Conservation (phyloP, 2,888 invertebrate species). For the Ophraella communa region DNA sequence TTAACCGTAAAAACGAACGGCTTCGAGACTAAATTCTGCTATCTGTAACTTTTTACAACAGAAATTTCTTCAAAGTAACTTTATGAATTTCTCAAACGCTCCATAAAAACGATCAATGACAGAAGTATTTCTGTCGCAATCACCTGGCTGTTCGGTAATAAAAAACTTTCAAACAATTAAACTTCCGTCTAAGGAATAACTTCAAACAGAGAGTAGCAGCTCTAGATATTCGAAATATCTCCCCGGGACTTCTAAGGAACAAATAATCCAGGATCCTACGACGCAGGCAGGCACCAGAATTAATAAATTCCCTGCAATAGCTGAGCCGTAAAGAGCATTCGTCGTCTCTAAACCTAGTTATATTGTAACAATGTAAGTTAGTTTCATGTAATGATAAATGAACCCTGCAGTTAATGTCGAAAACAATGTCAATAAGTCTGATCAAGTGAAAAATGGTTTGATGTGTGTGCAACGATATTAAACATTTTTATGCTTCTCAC, state of each 20-base stretch:
- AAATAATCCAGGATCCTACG: conserved; percentile 27
- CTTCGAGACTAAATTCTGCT: too few relatives aligned
- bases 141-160: conserved; percentile 17
- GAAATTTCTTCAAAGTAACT: conserved; percentile 7
- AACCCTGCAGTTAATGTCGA: conserved; percentile 17
- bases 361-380: conserved; percentile 28
- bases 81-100: conserved; percentile 13
- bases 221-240: conserved; percentile 31
- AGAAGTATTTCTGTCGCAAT: conserved; percentile 24
- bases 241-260: conserved; percentile 27
- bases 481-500: background rate
- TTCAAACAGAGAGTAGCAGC: conserved; percentile 25
- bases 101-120: conserved; percentile 21
- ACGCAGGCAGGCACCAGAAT: conserved; percentile 27
- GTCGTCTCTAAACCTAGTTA: conserved; percentile 29
- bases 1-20: too few relatives aligned
- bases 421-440: conserved; percentile 22
- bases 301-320: conserved; percentile 31
- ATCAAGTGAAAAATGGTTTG: conserved; percentile 2
- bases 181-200: conserved; percentile 23
- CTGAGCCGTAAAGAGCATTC: conserved; percentile 30
- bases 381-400: conserved; percentile 24
- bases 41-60: background rate
- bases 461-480: background rate
- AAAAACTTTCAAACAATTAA: conserved; percentile 27